A percentile compares a stretch with the other conserved stretches of the same genome.
Conservation (phyloP, 2,797 vertebrate species). For the Parambassis ranga region DNA sequence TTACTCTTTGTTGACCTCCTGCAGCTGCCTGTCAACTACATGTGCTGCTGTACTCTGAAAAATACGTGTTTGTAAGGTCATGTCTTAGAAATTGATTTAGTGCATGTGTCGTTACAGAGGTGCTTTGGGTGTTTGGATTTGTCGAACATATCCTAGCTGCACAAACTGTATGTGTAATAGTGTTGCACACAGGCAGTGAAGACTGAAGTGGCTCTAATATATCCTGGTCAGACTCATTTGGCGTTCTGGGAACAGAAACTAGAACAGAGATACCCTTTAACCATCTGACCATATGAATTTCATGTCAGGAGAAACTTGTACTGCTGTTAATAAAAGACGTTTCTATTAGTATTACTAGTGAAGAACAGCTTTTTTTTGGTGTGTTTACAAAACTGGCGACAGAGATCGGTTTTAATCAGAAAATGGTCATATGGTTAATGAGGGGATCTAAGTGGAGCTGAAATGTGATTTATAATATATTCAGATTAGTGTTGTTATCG, state of each 20-base stretch:
- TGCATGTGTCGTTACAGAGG: background rate
- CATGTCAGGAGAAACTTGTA: background rate
- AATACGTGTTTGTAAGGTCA: slow-evolving; percentile 2
- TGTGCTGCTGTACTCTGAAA: slow-evolving; percentile 7
- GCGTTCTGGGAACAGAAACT: slow-evolving; percentile 19
- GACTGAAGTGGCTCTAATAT: background rate
- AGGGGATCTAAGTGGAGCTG: slow-evolving; percentile 5
- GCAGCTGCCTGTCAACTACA: slow-evolving; percentile 14
- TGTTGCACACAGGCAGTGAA: background rate
- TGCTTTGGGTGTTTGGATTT: slow-evolving; percentile 12
- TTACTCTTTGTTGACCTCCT: slow-evolving; percentile 15
- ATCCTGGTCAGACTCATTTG: slow-evolving; percentile 36
- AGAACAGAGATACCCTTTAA: slow-evolving; percentile 31
- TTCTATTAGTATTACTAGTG: background rate
- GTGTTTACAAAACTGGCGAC: slow-evolving; percentile 15
- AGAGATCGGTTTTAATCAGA: slow-evolving; percentile 19
- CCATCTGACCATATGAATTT: slow-evolving; percentile 25
- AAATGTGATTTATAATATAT: slow-evolving; percentile 10
- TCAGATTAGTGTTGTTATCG: slow-evolving; percentile 22
- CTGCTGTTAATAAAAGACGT: slow-evolving; percentile 9
- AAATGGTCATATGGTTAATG: slow-evolving; percentile 33
- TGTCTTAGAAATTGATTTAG: background rate
- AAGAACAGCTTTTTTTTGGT: background rate
- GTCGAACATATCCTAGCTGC: background rate
- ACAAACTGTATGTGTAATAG: background rate